These are phyloP conservation scores for Alloplasta piceator DNA, from an alignment of 2,888 invertebrate genomes.

Conservation along the genomic window DNA sequence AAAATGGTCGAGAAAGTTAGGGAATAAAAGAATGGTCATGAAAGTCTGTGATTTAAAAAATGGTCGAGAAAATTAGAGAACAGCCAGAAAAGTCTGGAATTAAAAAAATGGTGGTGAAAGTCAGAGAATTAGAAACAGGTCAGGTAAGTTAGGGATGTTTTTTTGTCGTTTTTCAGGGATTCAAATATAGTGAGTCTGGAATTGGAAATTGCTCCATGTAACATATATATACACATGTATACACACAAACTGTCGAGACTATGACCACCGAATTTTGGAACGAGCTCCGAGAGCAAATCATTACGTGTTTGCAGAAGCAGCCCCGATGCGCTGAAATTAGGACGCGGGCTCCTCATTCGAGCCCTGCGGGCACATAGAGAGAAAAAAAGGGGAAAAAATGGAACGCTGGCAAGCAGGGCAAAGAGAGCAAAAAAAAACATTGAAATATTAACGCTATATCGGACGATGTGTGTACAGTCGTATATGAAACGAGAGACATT, in stretches of 20 bases:
- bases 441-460: neutral
- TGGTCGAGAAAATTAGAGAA: too few species aligned
- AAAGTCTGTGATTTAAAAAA: too few species aligned
- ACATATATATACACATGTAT: neutral
- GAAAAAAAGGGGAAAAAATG: neutral
- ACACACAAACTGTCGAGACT: neutral
- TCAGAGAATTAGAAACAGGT: neutral
- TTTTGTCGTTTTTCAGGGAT: neutral
- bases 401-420: neutral
- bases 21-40: too few species aligned
- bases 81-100: too few species aligned
- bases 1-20: too few species aligned
- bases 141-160: neutral
- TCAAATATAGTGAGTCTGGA: constrained; percentile 21
- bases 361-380: constrained; percentile 18
- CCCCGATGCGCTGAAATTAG: constrained; percentile 73
- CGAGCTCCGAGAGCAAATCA: constrained; percentile 59
- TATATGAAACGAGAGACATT: neutral
- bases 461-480: neutral
- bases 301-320: constrained; percentile 71
- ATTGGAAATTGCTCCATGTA: constrained; percentile 25
- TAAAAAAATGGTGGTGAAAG: neutral
- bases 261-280: constrained; percentile 18
- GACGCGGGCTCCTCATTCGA: constrained; percentile 61
- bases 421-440: constrained; percentile 10